A percentile compares a stretch with the other conserved stretches of the same genome.
Conservation (phyloP, 1,140 invertebrate species). For the Drosophila quadrilineata region DNA sequence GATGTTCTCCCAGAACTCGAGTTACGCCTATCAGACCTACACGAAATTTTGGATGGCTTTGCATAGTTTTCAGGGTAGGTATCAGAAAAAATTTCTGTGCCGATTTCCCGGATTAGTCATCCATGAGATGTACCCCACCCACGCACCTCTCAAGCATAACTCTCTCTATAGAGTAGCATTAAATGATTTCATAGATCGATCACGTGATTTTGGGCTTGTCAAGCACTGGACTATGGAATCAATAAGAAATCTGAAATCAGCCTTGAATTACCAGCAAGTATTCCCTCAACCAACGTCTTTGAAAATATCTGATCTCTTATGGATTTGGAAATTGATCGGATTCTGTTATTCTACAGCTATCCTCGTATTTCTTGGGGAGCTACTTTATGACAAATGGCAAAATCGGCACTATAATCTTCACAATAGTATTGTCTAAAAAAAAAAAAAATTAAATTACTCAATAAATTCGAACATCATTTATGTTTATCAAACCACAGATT, state of each 20-base stretch:
- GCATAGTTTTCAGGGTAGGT: not conserved
- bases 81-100: not conserved
- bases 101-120: not conserved
- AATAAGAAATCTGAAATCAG: too few relatives aligned
- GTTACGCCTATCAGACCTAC: not conserved
- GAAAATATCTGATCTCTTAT: not conserved
- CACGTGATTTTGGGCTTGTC: not conserved
- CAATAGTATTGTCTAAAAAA: too few relatives aligned
- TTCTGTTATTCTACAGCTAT: not conserved
- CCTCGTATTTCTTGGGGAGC: not conserved
- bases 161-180: slow-evolving; percentile 13
- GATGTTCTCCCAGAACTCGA: not conserved
- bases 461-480: too few relatives aligned
- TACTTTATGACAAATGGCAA: not conserved
- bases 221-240: not conserved
- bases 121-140: not conserved
- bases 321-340: slow-evolving; percentile 12
- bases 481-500: too few relatives aligned
- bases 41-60: not conserved
- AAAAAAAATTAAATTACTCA: too few relatives aligned
- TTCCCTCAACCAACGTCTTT: not conserved
- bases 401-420: too few relatives aligned
- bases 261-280: not conserved
- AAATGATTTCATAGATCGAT: not conserved
- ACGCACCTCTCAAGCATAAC: slow-evolving; percentile 2